A percentile compares a stretch with the other conserved stretches of the same genome.
Conservation (phyloP, 2,797 vertebrate species). For the Sarcophilus harrisii region DNA sequence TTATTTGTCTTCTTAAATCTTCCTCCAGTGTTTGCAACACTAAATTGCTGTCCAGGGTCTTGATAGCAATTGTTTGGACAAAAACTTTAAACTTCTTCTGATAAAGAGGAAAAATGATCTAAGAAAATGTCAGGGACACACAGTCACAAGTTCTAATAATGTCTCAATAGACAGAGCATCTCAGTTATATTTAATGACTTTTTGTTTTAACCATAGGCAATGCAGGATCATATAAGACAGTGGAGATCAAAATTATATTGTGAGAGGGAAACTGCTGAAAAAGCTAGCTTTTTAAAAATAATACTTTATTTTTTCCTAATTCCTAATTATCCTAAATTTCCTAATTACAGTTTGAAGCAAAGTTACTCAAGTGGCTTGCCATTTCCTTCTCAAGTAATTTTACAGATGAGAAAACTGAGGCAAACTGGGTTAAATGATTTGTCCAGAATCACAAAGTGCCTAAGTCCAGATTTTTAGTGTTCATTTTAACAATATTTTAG, state of each 20-base stretch:
- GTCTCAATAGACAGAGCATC: neutral
- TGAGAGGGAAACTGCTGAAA: neutral
- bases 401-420: no score
- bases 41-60: conserved; percentile 48
- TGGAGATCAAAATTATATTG: neutral
- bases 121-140: neutral
- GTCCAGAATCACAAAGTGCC: no score
- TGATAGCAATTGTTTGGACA: conserved; percentile 48
- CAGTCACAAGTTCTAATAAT: neutral
- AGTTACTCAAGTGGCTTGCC: no score
- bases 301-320: no score
- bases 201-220: neutral
- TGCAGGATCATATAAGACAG: neutral
- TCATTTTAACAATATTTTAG: no score
- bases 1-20: conserved; percentile 58
- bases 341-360: no score
- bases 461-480: no score
- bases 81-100: conserved; percentile 31
- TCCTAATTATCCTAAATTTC: no score
- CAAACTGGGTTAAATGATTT: no score
- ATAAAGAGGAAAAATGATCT: conserved; percentile 48
- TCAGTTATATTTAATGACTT: neutral
- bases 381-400: no score
- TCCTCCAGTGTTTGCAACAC: conserved; percentile 17
- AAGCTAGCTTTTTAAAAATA: neutral